Conservation (phyloP, 2,888 invertebrate genomes). For the Mythimna impura region DNA sequence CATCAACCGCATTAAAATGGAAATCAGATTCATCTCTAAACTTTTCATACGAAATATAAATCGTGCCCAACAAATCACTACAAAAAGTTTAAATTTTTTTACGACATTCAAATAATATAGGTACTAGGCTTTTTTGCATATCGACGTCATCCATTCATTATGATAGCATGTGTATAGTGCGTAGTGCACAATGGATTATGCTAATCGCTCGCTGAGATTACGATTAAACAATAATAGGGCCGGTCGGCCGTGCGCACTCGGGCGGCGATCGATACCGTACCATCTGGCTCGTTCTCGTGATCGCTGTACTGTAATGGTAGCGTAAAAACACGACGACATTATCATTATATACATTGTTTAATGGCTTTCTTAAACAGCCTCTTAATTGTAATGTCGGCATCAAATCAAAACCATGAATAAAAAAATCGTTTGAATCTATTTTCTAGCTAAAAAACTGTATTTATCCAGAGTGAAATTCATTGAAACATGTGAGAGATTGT, state of each 20-base stretch:
- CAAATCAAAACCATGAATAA: not conserved
- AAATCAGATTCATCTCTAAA: constrained; percentile 27
- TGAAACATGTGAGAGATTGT: constrained; percentile 24
- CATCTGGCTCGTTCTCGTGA: constrained; percentile 83
- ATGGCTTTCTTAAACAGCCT: constrained; percentile 22
- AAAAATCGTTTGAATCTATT: not conserved
- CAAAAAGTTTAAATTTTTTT: constrained; percentile 33
- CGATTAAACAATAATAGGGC: constrained; percentile 84
- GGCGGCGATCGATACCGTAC: constrained; percentile 79
- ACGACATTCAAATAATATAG: constrained; percentile 52
- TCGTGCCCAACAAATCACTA: constrained; percentile 29
- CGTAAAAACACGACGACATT: constrained; percentile 37
- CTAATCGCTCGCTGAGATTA: constrained; percentile 85
- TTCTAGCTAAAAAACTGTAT: constrained; percentile 19
- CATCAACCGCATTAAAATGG: constrained; percentile 32
- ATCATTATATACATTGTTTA: constrained; percentile 27
- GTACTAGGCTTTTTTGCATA: constrained; percentile 60
- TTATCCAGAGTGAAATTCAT: constrained; percentile 14
- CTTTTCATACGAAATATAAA: constrained; percentile 37
- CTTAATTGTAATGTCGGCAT: not conserved
- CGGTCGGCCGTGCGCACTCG: constrained; percentile 71
- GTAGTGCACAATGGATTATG: constrained; percentile 85
- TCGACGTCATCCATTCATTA: constrained; percentile 80
- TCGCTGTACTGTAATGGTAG: constrained; percentile 54
- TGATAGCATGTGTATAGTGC: constrained; percentile 78